Evolutionary conservation across 2,888 invertebrate genomes (phyloP).

Genomic region (Adelphocoris suturalis): DNA sequence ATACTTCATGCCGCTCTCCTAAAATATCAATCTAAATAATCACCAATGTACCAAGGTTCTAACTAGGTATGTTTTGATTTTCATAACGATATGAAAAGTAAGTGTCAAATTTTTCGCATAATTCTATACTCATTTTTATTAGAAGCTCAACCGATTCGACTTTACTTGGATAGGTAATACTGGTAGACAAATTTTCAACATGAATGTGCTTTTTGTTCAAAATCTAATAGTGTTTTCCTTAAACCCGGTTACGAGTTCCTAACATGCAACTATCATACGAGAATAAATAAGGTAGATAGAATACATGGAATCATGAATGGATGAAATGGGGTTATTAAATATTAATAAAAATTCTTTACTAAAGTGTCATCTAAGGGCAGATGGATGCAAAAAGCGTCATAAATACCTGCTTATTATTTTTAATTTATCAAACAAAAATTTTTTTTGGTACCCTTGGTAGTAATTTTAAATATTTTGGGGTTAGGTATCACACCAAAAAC

Average conservation of each 20-base stretch:
- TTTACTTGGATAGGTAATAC: background rate
- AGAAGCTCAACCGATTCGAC: background rate
- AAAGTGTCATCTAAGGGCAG: constrained; percentile 47
- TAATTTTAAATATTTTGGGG: background rate
- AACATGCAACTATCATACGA: constrained; percentile 50
- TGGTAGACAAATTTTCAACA: background rate
- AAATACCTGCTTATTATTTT: constrained; percentile 61
- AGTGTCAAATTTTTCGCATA: too few relatives aligned
- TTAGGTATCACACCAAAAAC: background rate
- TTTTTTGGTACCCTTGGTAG: constrained; percentile 18
- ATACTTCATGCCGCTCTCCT: background rate
- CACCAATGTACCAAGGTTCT: background rate
- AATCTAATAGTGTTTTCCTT: background rate
- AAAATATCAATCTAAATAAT: background rate
- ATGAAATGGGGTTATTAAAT: constrained; percentile 40
- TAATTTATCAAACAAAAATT: background rate
- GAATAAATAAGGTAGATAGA: background rate
- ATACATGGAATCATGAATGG: constrained; percentile 25
- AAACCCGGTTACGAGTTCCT: background rate
- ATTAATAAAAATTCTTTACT: constrained; percentile 33
- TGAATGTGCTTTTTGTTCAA: background rate
- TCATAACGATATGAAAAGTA: too few relatives aligned
- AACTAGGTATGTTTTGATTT: too few relatives aligned
- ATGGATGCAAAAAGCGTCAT: constrained; percentile 68
- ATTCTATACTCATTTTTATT: too few relatives aligned